These are phyloP conservation scores for Grus americana DNA, from an alignment of 2,113 vertebrate species.

Conservation along the genomic window DNA sequence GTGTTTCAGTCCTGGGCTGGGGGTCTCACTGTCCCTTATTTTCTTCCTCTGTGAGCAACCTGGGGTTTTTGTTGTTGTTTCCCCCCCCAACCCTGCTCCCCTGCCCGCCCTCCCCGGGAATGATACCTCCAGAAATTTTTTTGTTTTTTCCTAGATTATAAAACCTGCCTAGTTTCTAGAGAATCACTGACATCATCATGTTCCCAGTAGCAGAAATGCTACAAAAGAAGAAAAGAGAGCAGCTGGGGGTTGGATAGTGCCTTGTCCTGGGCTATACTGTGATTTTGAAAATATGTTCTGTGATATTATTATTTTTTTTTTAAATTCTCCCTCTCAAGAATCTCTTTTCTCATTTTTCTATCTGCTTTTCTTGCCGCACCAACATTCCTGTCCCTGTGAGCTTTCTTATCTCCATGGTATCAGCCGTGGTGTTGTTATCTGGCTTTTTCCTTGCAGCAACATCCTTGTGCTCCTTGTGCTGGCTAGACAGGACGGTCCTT, in stretches of 20 bases:
- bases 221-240: background rate
- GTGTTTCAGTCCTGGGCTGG: background rate
- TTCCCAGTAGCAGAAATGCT: background rate
- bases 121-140: background rate
- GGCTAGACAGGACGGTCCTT: background rate
- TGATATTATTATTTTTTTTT: background rate
- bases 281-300: background rate
- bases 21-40: background rate
- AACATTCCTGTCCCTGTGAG: background rate
- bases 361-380: background rate
- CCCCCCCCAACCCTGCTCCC: no score
- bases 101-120: background rate
- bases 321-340: background rate
- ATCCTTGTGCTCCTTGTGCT: background rate
- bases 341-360: background rate
- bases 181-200: background rate
- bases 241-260: background rate
- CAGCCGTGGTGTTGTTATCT: background rate
- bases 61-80: no score
- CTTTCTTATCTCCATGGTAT: fast-evolving
- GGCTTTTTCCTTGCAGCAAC: background rate
- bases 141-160: background rate
- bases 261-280: no score
- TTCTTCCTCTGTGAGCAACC: background rate
- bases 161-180: background rate